Evolutionary conservation across 2,888 invertebrate species (phyloP).

Genomic region (Eupithecia dodoneata): DNA sequence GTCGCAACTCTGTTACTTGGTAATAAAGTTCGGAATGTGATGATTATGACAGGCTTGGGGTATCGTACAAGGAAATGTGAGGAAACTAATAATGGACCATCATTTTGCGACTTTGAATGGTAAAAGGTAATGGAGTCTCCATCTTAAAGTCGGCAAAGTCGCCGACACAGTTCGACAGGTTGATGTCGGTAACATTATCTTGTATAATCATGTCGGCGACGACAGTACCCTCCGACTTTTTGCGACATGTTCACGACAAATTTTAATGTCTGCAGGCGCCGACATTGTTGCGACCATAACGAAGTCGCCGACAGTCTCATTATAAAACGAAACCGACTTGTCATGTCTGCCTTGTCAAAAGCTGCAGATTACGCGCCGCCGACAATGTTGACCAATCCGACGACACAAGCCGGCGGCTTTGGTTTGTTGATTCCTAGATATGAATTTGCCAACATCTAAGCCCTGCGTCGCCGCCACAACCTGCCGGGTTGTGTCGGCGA

Average conservation of each 20-base stretch:
- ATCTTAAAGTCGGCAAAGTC: background rate
- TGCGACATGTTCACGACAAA: background rate
- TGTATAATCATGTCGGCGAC: background rate
- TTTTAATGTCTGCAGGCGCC: too few species aligned
- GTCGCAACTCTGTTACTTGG: slow-evolving; percentile 7
- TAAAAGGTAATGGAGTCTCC: background rate
- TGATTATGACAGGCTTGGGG: slow-evolving; percentile 16
- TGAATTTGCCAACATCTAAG: background rate
- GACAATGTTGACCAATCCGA: background rate
- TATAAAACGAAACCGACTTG: background rate
- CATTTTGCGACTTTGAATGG: slow-evolving; percentile 7
- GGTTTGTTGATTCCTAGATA: background rate
- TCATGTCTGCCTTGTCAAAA: background rate
- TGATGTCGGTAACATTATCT: background rate
- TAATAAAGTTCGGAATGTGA: slow-evolving; percentile 13
- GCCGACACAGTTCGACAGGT: background rate
- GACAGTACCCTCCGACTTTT: background rate
- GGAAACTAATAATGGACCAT: background rate
- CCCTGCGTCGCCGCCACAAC: too few species aligned
- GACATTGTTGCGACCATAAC: too few species aligned
- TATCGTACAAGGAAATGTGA: background rate
- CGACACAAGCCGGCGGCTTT: background rate
- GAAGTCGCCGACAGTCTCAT: too few species aligned
- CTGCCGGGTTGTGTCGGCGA: background rate
- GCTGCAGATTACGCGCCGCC: background rate